Base-by-base conservation (phyloP, 2,113 vertebrate species). In the Caranx melampygus region DNA sequence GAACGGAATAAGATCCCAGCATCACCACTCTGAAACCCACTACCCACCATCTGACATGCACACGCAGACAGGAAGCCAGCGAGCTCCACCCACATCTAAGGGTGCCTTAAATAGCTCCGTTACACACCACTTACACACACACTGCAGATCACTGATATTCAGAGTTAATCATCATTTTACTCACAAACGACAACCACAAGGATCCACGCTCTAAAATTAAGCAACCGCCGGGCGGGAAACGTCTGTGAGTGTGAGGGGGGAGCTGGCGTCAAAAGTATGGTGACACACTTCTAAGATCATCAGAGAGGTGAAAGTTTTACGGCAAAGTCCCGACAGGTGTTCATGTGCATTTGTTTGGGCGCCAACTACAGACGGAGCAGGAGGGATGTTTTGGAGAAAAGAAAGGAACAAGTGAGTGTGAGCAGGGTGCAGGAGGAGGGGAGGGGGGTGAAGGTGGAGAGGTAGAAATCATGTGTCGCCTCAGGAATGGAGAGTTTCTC, bases 91-190 rank as follows among this genome's bases (percentile, higher is more conserved):
- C 68, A 79, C 85, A 75, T 78, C 60, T 58, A 16, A 75, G n/a
- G 37, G 15, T 71, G 64, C 81, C 72, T 40, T 37, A 80, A 89
- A 90, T 75, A 87, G 72, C 33, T 3, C 62, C 35, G 73, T 78
- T 83, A 75, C 82, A 86, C 79, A 79, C 45, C 49, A 67, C 63
- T 71, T 51, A 77, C 40, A 74, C 61, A 49, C 61, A 49, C 61
- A 49, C 44, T 6, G 13, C 67, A 31, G 61, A 80, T 83, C 75
- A 76, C 54, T 67, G 71, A 84, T 59, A 89, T 80, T 90, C 76
- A 84, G 51, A 72, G 71, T 71, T 90, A 54, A 83, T 88, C 83
- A 88, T 60, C 35, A 15, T 79, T 91, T 82, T 61, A 67, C 66
- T 70, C 78, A 79, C 71, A 79, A 79, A 61, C 58, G 72, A 59